phyloP scores from a whole-genome alignment of 2,888 invertebrate genomes.

The Ectemnius continuus region DNA sequence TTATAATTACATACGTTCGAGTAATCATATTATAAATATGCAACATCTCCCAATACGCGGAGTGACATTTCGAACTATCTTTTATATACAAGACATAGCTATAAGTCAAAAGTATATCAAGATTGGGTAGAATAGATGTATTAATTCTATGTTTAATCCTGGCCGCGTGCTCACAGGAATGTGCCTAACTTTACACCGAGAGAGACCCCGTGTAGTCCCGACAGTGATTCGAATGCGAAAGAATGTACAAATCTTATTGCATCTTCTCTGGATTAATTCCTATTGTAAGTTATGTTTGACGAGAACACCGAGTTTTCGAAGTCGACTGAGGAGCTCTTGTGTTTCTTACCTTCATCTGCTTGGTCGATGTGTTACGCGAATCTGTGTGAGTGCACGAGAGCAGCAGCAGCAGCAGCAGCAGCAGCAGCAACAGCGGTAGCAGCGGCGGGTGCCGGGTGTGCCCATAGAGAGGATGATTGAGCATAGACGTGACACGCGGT shows the following conservation, averaged over 20 bases:
- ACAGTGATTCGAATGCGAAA: conserved; percentile 30
- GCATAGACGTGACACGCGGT: conserved; percentile 43
- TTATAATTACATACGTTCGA: conserved; percentile 40
- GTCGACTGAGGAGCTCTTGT: no score
- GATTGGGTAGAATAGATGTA: conserved; percentile 43
- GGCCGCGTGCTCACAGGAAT: conserved; percentile 35
- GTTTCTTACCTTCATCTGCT: no score
- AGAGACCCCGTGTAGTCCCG: conserved; percentile 29
- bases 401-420: no score
- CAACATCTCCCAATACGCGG: conserved; percentile 46
- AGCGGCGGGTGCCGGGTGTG: neutral
- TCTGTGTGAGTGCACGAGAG: no score
- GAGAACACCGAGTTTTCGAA: neutral
- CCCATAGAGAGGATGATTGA: conserved; percentile 42
- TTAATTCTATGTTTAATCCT: conserved; percentile 45
- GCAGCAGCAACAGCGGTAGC: no score
- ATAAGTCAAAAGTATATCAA: conserved; percentile 55
- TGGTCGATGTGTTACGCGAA: no score
- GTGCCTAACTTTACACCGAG: conserved; percentile 39
- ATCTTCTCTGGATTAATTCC: conserved; percentile 13
- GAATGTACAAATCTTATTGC: conserved; percentile 51
- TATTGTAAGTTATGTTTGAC: conserved; percentile 23
- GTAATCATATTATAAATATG: conserved; percentile 54
- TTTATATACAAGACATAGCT: conserved; percentile 57
- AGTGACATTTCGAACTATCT: conserved; percentile 47